Conservation (phyloP, 2,888 invertebrate genomes). For the Electrophaes corylata region DNA sequence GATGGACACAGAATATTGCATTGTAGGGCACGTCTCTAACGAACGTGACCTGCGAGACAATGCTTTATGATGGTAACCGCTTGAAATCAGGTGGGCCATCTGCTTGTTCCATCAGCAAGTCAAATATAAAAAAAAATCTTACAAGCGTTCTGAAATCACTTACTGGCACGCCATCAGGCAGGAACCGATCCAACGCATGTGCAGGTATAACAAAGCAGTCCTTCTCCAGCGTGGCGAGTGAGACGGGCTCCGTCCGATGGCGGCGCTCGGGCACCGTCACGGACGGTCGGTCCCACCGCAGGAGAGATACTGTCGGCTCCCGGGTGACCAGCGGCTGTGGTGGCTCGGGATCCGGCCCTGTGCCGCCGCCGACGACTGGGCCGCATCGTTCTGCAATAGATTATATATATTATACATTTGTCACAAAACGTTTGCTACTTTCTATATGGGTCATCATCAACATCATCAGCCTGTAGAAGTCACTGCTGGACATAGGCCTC, state of each 20-base stretch:
- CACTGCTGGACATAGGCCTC: no score
- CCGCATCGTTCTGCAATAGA: slow-evolving; percentile 88
- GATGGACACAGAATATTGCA: no score
- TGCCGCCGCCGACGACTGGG: slow-evolving; percentile 86
- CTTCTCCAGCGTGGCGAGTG: slow-evolving; percentile 91
- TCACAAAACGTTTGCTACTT: no score
- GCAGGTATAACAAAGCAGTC: slow-evolving; percentile 97
- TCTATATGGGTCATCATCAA: no score
- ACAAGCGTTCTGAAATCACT: slow-evolving; percentile 33
- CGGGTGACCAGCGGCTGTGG: slow-evolving; percentile 89
- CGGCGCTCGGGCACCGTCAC: slow-evolving; percentile 66
- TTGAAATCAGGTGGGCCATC: no score
- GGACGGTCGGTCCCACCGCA: slow-evolving; percentile 76
- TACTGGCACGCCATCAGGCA: slow-evolving; percentile 95
- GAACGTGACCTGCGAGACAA: no score
- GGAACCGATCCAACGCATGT: slow-evolving; percentile 93
- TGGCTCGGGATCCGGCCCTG: slow-evolving; percentile 86
- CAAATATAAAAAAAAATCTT: no score
- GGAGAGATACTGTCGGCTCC: slow-evolving; percentile 86
- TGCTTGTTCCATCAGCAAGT: no score
- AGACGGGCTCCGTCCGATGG: slow-evolving; percentile 87
- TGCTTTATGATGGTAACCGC: no score
- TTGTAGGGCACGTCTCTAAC: no score
- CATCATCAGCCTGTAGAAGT: no score
- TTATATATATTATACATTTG: neutral